These are phyloP conservation scores for Heteromyza rotundicornis DNA, from an alignment of 2,888 invertebrate genomes.

Conservation along the genomic window DNA sequence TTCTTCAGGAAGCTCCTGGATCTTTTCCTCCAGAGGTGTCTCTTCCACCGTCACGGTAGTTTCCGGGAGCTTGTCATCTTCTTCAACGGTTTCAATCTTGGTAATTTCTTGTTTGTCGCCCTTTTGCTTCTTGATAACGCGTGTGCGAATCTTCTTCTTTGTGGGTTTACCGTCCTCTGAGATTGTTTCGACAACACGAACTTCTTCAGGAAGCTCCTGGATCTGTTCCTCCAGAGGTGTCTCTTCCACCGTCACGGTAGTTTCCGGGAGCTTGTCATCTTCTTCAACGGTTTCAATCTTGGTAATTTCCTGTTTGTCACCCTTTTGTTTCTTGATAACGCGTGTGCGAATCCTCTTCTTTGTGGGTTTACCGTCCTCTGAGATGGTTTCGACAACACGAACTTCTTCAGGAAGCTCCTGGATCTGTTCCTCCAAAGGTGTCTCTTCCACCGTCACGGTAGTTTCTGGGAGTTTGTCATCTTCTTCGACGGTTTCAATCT, in stretches of 20 bases:
- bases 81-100: constrained; percentile 17
- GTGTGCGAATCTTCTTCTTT: constrained; percentile 16
- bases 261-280: constrained; percentile 18
- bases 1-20: constrained; percentile 55
- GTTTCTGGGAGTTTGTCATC: constrained; percentile 28
- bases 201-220: constrained; percentile 13
- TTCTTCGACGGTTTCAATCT: constrained; percentile 29
- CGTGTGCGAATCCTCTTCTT: constrained; percentile 18
- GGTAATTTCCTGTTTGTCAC: constrained; percentile 18
- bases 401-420: constrained; percentile 14
- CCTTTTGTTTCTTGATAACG: constrained; percentile 18
- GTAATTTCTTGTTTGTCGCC: constrained; percentile 18
- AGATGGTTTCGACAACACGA: constrained; percentile 11
- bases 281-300: constrained; percentile 19
- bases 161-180: constrained; percentile 15
- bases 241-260: constrained; percentile 14
- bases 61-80: constrained; percentile 17
- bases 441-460: constrained; percentile 23
- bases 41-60: constrained; percentile 18
- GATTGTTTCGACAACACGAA: constrained; percentile 15
- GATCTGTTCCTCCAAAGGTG: constrained; percentile 10
- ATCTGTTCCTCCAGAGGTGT: constrained; percentile 12
- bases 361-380: constrained; percentile 17
- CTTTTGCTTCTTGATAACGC: constrained; percentile 18
- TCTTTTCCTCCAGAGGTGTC: constrained; percentile 23